Evolutionary conservation across 2,888 invertebrate species (phyloP), one percentile per base, ranked within the genome.

Genomic region (Ypsolopha sequella): DNA sequence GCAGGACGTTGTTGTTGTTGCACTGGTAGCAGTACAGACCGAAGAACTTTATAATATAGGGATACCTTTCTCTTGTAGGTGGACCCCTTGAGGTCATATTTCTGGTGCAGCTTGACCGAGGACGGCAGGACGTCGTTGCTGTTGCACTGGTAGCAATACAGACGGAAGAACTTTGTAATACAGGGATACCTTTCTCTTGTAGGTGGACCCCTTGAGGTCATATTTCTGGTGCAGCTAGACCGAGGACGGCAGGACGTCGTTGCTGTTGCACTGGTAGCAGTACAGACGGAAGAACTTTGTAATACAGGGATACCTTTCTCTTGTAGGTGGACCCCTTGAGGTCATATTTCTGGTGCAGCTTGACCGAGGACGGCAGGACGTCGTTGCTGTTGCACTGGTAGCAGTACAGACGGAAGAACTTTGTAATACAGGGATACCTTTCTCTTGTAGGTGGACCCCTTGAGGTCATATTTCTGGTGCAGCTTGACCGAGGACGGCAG

Each of bases 111-210:
- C 71, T 92, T 93, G 52, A 99, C 94, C 33, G 92, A 91, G 14
- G 98, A 97, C 36, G 99, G 99, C 74, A 99, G 89, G 65, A 99
- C 89, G 87, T 99, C 99, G 89, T 99, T 99, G 99, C 99, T 99
- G 56, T 98, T 97, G 55, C n/a, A 95, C 92, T 72, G 99, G 90
- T 60, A 99, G 92, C 69, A 99, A 87, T 24, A 24, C 2, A 24
- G 24, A 2, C 24, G 2, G 24, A 24, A 24, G 2, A 24, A 24
- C 24, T 24, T 24, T 24, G 24, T 24, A 24, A 24, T 24, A 24
- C 4, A 24, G 2, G 24, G 2, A 24, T 24, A 93, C 93, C 90
- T 97, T 97, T 74, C 99, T 89, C 78, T 99, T 99, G 69, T 98
- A 99, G 0, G 99, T 99, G 61, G 98, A 99, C 9, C 99, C 99